phyloP scores from a whole-genome alignment of 2,888 invertebrate genomes.

The Glaucopsyche alexis region DNA sequence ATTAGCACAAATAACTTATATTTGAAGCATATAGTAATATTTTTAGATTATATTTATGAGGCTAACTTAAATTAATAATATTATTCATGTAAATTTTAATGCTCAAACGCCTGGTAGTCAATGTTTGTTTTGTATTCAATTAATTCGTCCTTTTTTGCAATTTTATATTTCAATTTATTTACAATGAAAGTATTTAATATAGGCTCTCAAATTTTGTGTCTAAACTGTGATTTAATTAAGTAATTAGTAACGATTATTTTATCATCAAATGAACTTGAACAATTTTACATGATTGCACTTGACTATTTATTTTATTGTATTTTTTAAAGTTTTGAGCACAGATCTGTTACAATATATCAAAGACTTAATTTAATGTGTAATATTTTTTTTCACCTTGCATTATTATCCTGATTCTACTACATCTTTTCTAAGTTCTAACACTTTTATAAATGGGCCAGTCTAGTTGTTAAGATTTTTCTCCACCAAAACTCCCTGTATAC shows the following conservation, averaged over 20 bases:
- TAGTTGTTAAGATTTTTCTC: no score
- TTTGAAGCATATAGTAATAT: constrained; percentile 30
- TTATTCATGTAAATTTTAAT: constrained; percentile 23
- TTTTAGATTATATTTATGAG: constrained; percentile 30
- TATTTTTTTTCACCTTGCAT: constrained; percentile 48
- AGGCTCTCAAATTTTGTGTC: constrained; percentile 69
- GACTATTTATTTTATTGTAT: constrained; percentile 74
- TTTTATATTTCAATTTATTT: constrained; percentile 31
- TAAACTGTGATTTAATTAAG: constrained; percentile 65
- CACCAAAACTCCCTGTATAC: no score
- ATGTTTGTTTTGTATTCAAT: constrained; percentile 29
- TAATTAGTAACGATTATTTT: constrained; percentile 63
- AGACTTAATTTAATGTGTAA: constrained; percentile 60
- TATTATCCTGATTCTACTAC: not conserved
- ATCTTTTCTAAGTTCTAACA: no score
- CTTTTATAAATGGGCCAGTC: no score
- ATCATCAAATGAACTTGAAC: constrained; percentile 63
- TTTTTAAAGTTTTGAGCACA: constrained; percentile 72
- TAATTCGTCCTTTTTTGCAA: constrained; percentile 33
- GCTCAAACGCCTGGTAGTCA: constrained; percentile 29
- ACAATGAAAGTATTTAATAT: constrained; percentile 40
- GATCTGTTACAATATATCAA: constrained; percentile 78
- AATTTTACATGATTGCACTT: constrained; percentile 71
- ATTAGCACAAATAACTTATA: constrained; percentile 30
- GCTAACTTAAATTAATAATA: constrained; percentile 29